Evolutionary conservation across 2,888 invertebrate genomes (phyloP), one percentile per base, ranked within the genome.

Genomic region (Timandra comae): DNA sequence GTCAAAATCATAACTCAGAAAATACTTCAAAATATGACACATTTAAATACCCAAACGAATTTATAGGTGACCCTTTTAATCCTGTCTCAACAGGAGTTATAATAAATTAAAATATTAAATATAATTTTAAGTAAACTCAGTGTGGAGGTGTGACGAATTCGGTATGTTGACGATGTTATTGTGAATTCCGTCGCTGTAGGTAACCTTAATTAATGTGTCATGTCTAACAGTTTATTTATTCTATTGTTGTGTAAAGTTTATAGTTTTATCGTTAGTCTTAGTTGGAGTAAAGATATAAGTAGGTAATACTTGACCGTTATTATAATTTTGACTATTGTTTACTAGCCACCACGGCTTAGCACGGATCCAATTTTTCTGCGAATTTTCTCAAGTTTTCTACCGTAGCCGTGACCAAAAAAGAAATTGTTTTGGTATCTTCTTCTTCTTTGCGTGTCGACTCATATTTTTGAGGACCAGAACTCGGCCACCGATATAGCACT

Each of bases 61-160:
- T 63, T 66, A 64, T 62, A 52, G 34, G 50, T 56, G 59, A 56
- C 51, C 24, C 24, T 33, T 41, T 46, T 64, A 58, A 64, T 64
- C 64, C 52, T 53, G 41, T 49, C 40, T 41, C 30, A 51, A 36
- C 46, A 49, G 48, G 45, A 46, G 48, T 41, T 44, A 45, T 44
- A 49, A 38, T 24, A 46, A 46, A 59, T 56, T 58, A 58, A 60
- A 62, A 61, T 59, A 56, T 65, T 65, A 63, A 63, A 63, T 49
- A 58, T 60, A 60, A 58, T 61, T 53, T 61, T 63, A 56, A 52
- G 50, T 56, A 61, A 65, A 67, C 56, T 63, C 41, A 33, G 12
- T 38, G 46, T 31, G 44, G 38, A 35, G 43, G 53, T 58, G 66
- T 49, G 56, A 59, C 66, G 56, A 67, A 67, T 66, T 44, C 43